phyloP scores from a whole-genome alignment of 2,797 vertebrate genomes.

The Sebastes taczanowskii region DNA sequence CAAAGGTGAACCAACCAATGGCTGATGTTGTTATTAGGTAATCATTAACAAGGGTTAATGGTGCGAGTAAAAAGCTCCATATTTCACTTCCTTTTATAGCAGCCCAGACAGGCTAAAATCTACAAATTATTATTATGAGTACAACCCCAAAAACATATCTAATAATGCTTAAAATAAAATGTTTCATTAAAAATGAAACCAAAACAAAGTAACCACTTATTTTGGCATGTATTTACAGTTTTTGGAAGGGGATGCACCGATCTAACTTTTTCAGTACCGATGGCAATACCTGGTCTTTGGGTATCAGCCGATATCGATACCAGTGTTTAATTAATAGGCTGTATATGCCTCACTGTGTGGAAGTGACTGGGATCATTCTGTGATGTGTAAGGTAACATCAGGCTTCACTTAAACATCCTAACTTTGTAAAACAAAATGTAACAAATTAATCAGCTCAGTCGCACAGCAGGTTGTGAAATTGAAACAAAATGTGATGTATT shows the following conservation, averaged over 20 bases:
- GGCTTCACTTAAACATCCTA: too few species aligned
- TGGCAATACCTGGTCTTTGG: too few species aligned
- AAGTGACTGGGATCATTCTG: too few species aligned
- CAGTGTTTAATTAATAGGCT: too few species aligned
- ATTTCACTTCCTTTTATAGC: conserved; percentile 4
- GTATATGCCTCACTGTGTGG: too few species aligned
- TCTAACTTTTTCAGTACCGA: too few species aligned
- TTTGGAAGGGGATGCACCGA: neutral
- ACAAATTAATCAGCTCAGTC: too few species aligned
- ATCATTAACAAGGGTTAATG: conserved; percentile 75
- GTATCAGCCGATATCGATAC: too few species aligned
- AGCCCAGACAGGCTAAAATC: neutral
- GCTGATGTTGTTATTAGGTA: conserved; percentile 71
- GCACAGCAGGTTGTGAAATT: too few species aligned
- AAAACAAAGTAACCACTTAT: neutral
- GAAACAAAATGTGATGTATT: too few species aligned
- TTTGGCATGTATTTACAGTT: neutral
- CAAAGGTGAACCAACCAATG: conserved; percentile 81
- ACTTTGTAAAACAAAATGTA: too few species aligned
- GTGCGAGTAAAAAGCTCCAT: conserved; percentile 16
- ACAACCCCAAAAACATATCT: neutral
- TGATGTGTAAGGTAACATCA: too few species aligned
- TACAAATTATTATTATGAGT: neutral
- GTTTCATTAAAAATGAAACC: neutral
- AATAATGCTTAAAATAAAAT: neutral